Evolutionary conservation across 1,140 invertebrate species (phyloP).

Genomic region (Wasmannia auropunctata): DNA sequence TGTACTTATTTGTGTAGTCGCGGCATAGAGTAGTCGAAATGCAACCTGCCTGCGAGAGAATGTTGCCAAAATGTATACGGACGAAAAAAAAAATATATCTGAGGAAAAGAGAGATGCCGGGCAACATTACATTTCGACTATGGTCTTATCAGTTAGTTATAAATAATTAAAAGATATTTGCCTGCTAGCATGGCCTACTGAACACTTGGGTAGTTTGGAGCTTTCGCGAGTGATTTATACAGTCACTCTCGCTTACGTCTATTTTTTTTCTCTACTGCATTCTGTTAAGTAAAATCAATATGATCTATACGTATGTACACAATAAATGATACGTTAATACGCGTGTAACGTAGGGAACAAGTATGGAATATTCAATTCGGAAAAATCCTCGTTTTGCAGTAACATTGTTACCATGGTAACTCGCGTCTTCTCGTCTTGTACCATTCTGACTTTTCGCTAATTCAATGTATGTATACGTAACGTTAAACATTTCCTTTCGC

Average conservation of each 20-base stretch:
- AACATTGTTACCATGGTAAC: conserved; percentile 75
- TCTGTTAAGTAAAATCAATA: conserved; percentile 66
- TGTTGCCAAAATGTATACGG: neutral
- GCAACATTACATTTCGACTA: conserved; percentile 67
- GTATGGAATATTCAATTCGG: conserved; percentile 57
- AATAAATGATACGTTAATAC: conserved; percentile 46
- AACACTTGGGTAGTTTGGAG: conserved; percentile 79
- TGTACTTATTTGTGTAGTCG: conserved; percentile 31
- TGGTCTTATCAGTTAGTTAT: conserved; percentile 48
- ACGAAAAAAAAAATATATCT: conserved; percentile 36
- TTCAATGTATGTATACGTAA: neutral
- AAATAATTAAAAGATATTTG: conserved; percentile 69
- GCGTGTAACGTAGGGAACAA: conserved; percentile 54
- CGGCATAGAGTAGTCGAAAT: conserved; percentile 63
- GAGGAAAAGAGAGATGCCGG: conserved; percentile 14
- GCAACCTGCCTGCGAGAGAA: conserved; percentile 43
- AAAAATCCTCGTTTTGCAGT: conserved; percentile 67
- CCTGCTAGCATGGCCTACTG: conserved; percentile 71
- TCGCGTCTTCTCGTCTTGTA: conserved; percentile 44
- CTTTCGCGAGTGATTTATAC: conserved; percentile 56
- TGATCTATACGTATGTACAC: conserved; percentile 53
- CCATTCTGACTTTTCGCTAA: conserved; percentile 18
- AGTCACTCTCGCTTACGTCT: conserved; percentile 54
- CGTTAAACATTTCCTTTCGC: conserved; percentile 1
- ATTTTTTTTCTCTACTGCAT: conserved; percentile 58